Evolutionary conservation across 2,888 invertebrate genomes (phyloP), one percentile per base, ranked within the genome.

Genomic region (Heliconius aoede): DNA sequence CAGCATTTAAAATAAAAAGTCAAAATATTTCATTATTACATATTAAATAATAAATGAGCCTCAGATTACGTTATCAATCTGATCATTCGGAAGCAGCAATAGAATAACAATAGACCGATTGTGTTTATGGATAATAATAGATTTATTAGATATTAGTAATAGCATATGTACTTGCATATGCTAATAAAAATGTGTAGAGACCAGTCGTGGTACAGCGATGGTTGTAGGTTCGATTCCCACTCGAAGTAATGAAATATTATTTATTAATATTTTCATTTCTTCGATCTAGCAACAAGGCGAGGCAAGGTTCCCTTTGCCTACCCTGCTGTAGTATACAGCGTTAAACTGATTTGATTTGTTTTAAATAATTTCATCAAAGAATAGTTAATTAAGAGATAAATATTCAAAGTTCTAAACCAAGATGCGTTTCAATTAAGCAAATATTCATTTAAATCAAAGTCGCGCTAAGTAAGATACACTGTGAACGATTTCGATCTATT

Each of bases 391-490:
- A 46, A 3, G 18, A 46, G 46, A 46, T 62, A 62, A 62, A 21
- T 62, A 62, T 62, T 62, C 11, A 18, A 21, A 30, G 62, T 21
- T 30, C 30, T 30, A 30, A 11, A 36, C 36, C n/a, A 13, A 64
- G 64, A 36, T 64, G 32, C 24, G 32, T 64, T 64, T 64, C n/a
- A 32, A 32, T 64, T 64, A 51, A 30, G 30, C n/a, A 69, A 69
- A 51, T 69, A 30, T 51, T 69, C 15, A 21, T 30, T 69, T 18
- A 46, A 21, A 40, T 46, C 18, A 55, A 51, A 69, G 68, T 28
- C 13, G 7, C 51, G 8, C 28, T 30, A 69, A 69, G 68, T 51
- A 55, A 69, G 51, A 69, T 30, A 30, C 28, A 55, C n/a, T 69
- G 30, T 21, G 55, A 24, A 36, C 36, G 64, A 69, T 69, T n/a